A percentile compares a stretch with the other conserved stretches of the same genome.
phyloP scores from a whole-genome alignment of 2,888 invertebrate species.

The Scelioninae gen. 2 region DNA sequence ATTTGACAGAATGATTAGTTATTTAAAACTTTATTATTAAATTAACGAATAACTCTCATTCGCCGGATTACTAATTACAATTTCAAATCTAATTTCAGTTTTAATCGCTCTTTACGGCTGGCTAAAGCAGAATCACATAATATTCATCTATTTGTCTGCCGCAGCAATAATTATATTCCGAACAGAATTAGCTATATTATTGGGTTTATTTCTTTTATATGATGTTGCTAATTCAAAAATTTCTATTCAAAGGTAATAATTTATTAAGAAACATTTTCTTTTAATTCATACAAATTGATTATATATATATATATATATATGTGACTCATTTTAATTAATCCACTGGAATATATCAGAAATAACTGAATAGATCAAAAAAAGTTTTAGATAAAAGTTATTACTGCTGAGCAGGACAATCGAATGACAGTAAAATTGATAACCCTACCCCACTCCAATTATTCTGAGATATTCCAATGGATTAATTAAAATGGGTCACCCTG shows the following conservation, averaged over 20 bases:
- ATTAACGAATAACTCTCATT: too few species aligned
- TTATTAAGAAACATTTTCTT: slow-evolving; percentile 3
- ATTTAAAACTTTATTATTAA: too few species aligned
- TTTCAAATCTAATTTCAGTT: slow-evolving; percentile 79
- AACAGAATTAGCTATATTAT: slow-evolving; percentile 89
- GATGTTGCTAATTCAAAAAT: slow-evolving; percentile 86
- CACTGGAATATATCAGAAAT: too few species aligned
- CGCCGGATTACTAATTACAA: slow-evolving; percentile 17
- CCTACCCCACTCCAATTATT: too few species aligned
- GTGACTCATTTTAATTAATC: too few species aligned
- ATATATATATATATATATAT: slow-evolving; percentile 11
- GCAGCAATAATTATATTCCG: slow-evolving; percentile 93
- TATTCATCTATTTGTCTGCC: slow-evolving; percentile 90
- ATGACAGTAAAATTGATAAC: too few species aligned
- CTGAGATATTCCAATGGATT: too few species aligned
- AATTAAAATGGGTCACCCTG: too few species aligned
- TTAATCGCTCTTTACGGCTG: slow-evolving; percentile 90
- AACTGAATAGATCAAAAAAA: too few species aligned
- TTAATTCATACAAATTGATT: background rate
- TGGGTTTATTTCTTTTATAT: slow-evolving; percentile 89
- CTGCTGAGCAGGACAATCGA: too few species aligned
- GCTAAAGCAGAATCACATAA: slow-evolving; percentile 84
- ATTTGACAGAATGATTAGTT: too few species aligned
- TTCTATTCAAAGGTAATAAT: slow-evolving; percentile 79
- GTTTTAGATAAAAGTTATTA: too few species aligned